These are phyloP conservation scores for Hyposoter dolosus DNA, from an alignment of 2,888 invertebrate species.

Conservation along the genomic window DNA sequence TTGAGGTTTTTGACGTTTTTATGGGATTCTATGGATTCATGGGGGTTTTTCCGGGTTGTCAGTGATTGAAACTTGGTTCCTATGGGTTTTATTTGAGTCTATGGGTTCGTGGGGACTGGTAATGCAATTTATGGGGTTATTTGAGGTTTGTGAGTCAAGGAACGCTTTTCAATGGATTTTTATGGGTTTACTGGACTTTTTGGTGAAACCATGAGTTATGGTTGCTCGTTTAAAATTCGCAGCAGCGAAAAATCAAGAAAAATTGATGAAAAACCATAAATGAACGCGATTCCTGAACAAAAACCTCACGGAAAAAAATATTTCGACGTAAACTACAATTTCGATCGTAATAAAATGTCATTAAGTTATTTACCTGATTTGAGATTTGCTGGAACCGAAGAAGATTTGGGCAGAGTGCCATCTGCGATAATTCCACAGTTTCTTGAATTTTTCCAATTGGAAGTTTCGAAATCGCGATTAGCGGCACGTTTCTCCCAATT, in stretches of 20 bases:
- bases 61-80: not conserved
- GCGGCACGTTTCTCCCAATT: slow-evolving; percentile 69
- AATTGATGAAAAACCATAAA: not conserved
- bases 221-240: not conserved
- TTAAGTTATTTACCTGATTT: slow-evolving; percentile 74
- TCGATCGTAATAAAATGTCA: not conserved
- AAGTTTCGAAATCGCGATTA: slow-evolving; percentile 47
- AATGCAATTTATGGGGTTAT: not conserved
- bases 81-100: not conserved
- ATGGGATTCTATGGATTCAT: not conserved
- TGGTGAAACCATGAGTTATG: not conserved
- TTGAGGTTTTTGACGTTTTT: not conserved
- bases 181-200: not conserved
- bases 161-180: not conserved
- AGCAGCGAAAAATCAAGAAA: not conserved
- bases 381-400: slow-evolving; percentile 76
- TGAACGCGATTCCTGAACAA: not conserved
- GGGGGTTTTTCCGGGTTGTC: not conserved
- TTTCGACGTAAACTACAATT: not conserved
- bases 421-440: slow-evolving; percentile 25
- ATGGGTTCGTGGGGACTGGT: not conserved
- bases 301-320: not conserved
- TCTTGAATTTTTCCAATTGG: slow-evolving; percentile 51
- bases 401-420: slow-evolving; percentile 73
- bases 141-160: not conserved